Conservation (phyloP, 2,797 vertebrate genomes). For the Peromyscus attwateri region DNA sequence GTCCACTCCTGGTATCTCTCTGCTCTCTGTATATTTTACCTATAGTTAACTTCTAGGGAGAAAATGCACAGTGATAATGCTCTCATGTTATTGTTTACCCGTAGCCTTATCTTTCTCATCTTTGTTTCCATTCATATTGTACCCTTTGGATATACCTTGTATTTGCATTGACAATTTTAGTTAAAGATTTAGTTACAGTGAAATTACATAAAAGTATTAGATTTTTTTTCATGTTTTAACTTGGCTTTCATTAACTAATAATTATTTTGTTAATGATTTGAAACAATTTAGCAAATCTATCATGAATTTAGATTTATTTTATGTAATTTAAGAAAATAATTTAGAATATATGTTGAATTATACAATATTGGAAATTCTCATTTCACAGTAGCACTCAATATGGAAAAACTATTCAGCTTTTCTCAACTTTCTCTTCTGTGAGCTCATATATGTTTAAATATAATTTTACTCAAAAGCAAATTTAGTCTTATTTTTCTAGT, state of each 20-base stretch:
- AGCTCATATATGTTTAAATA: not conserved
- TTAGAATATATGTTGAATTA: not conserved
- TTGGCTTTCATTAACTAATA: slow-evolving; percentile 21
- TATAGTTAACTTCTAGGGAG: not conserved
- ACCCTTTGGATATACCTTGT: not conserved
- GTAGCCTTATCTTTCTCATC: not conserved
- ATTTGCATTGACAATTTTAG: not conserved
- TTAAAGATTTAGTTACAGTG: not conserved
- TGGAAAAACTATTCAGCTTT: not conserved
- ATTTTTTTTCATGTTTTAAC: not conserved
- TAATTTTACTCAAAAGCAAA: not conserved
- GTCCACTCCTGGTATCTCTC: not conserved
- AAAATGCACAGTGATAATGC: not conserved
- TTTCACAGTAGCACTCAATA: not conserved
- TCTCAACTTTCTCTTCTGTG: not conserved
- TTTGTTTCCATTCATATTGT: not conserved
- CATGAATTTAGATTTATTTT: not conserved
- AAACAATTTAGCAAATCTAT: not conserved
- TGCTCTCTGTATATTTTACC: not conserved
- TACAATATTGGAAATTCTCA: not conserved
- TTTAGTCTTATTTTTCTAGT: not conserved
- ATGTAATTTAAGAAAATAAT: not conserved
- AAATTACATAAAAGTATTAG: not conserved
- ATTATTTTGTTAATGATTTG: slow-evolving; percentile 31
- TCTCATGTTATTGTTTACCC: not conserved